These are phyloP conservation scores for Tragelaphus buxtoni DNA, from an alignment of 2,113 vertebrate genomes.

Conservation along the genomic window DNA sequence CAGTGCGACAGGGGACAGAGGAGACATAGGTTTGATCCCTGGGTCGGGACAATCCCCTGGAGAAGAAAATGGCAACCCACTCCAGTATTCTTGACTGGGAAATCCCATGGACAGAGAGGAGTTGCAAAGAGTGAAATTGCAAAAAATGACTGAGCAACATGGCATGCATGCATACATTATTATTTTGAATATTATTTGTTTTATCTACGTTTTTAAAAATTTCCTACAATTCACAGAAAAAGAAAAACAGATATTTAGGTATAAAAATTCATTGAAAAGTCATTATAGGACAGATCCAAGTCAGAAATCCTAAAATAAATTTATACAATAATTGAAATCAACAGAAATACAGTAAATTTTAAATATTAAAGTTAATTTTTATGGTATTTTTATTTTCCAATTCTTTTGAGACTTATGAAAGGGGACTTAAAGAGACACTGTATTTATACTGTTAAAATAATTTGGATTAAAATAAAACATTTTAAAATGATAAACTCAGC, in stretches of 20 bases:
- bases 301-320: background rate
- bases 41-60: fast-evolving
- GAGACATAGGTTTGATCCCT: background rate
- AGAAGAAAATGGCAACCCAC: background rate
- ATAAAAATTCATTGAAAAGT: background rate
- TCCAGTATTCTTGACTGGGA: background rate
- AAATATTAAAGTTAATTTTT: background rate
- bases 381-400: background rate
- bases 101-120: background rate
- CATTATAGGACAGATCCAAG: background rate
- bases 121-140: background rate
- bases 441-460: background rate
- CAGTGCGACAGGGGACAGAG: background rate
- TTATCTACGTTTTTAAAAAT: background rate
- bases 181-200: background rate
- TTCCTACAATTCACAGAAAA: background rate
- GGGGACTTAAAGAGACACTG: background rate
- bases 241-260: background rate
- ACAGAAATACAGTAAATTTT: background rate
- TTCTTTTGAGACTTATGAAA: background rate
- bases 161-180: background rate
- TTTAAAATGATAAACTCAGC: background rate
- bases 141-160: background rate
- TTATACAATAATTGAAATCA: background rate
- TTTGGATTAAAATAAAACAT: background rate